Evolutionary conservation across 2,113 vertebrate genomes (phyloP), one percentile per base, ranked within the genome.

Genomic region (Campylomormyrus numenius): DNA sequence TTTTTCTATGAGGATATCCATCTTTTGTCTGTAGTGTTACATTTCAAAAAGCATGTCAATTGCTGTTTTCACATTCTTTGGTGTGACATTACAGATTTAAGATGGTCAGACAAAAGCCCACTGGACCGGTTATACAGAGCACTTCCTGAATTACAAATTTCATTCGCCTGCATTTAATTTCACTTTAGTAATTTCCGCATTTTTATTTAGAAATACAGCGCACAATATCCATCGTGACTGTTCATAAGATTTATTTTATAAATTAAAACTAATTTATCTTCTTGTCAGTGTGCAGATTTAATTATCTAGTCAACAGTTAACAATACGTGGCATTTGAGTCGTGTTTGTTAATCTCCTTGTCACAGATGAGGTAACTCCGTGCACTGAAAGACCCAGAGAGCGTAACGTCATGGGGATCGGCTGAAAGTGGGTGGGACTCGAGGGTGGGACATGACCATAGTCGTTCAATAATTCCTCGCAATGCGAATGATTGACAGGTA

Each of bases 371-470:
- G 89, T 85, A 80, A 42, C 50, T 89, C 39, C 11, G 89, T 39
- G 52, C 49, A 58, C 52, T 58, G 39, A 45, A 84, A 62, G 52
- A 45, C 31, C 39, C n/a, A 52, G 39, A 85, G 46, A 52, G 49
- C 52, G 53, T 89, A n/a, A 89, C 89, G 80, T 89, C 80, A 62
- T 46, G 49, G 77, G 89, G 74, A 85, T 80, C 42, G 89, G 89
- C 31, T 46, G 1, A 52, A 88, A 45, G 39, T 48, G 80, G 50
- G 52, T n/a, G 39, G 50, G 80, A 48, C 35, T 46, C 50, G 88
- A 24, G 88, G 70, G 89, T 58, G 77, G 87, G 49, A 56, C 39
- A 50, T 11, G 21, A 45, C 3, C 49, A 45, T 46, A n/a, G 35
- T 39, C 45, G 87, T 45, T 17, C 52, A 88, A 58, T 42, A 50